phyloP scores from a whole-genome alignment of 1,140 invertebrate species.

The Lysiphlebus fabarum region DNA sequence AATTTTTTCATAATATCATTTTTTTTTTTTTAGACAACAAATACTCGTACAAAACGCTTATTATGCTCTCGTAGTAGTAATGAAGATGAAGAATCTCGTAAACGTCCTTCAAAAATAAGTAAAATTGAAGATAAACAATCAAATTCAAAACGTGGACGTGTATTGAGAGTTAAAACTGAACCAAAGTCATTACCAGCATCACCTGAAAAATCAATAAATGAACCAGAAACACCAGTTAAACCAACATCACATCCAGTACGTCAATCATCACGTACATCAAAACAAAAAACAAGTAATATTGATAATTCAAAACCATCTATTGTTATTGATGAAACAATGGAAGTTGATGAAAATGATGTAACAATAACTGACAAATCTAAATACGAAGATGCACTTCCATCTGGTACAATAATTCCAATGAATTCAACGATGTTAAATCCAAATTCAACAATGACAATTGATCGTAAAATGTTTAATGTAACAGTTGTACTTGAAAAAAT shows the following conservation, averaged over 20 bases:
- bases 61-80: background rate
- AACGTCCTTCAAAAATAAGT: background rate
- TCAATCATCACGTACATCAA: no score
- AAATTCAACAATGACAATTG: slow-evolving; percentile 30
- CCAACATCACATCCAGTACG: no score
- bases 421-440: slow-evolving; percentile 48
- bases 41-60: background rate
- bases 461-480: slow-evolving; percentile 39
- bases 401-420: slow-evolving; percentile 43
- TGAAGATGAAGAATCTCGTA: background rate
- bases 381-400: slow-evolving; percentile 45
- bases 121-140: background rate
- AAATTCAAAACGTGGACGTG: background rate
- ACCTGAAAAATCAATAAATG: background rate
- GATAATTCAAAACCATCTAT: background rate
- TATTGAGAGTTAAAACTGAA: background rate
- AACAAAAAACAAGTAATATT: no score
- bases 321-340: slow-evolving; percentile 31
- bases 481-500: slow-evolving; percentile 41
- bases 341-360: slow-evolving; percentile 26
- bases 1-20: background rate
- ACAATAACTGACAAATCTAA: slow-evolving; percentile 40
- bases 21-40: background rate
- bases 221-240: no score
- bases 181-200: background rate